phyloP scores from a whole-genome alignment of 2,888 invertebrate genomes.

The Synanthedon vespiformis region DNA sequence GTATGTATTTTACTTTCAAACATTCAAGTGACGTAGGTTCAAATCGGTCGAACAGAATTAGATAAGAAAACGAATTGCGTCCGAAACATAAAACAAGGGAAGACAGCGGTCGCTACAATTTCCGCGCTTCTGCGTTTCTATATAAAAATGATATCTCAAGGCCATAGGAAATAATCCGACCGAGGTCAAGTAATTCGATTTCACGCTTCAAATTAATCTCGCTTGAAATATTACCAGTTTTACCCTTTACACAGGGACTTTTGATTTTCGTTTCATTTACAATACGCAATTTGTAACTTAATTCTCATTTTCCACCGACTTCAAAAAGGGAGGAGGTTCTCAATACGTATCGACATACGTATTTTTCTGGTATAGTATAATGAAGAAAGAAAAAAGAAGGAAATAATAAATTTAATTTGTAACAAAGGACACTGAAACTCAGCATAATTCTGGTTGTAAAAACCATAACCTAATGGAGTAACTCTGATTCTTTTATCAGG shows the following conservation, averaged over 20 bases:
- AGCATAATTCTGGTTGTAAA: too few species aligned
- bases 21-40: not conserved
- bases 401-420: too few species aligned
- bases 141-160: slow-evolving; percentile 1
- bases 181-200: not conserved
- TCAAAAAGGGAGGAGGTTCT: too few species aligned
- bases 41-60: not conserved
- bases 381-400: too few species aligned
- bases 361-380: too few species aligned
- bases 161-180: not conserved
- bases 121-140: not conserved
- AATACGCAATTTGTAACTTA: not conserved
- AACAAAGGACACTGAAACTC: too few species aligned
- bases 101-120: slow-evolving; percentile 1
- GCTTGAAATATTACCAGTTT: not conserved
- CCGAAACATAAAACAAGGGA: not conserved
- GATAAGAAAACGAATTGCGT: not conserved
- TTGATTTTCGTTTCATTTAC: not conserved
- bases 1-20: not conserved
- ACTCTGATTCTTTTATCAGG: too few species aligned
- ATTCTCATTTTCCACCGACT: too few species aligned
- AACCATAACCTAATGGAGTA: too few species aligned
- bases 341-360: too few species aligned
- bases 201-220: not conserved
- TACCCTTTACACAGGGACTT: not conserved